A percentile compares a stretch with the other conserved stretches of the same genome.
Evolutionary conservation across 2,888 invertebrate genomes (phyloP).

Genomic region (Trisateles emortualis): DNA sequence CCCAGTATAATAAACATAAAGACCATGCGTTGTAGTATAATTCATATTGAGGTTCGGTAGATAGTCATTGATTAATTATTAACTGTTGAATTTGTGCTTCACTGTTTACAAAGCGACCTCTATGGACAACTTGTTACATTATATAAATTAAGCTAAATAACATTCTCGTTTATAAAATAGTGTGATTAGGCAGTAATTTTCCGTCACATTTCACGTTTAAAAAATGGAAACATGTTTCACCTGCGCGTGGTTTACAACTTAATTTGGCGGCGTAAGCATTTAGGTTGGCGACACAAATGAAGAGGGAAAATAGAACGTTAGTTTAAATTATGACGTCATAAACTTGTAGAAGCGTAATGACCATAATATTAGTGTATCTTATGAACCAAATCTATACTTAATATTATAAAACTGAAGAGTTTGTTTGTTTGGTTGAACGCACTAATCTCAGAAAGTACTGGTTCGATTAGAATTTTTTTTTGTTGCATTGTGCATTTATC

Average conservation of each 20-base stretch:
- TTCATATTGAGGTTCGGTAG: too few species aligned
- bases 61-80: too few species aligned
- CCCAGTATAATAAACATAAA: too few species aligned
- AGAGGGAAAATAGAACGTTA: slow-evolving; percentile 12
- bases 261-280: slow-evolving; percentile 39
- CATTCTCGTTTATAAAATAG: background rate
- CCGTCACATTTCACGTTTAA: slow-evolving; percentile 41
- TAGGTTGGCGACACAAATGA: slow-evolving; percentile 15
- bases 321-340: slow-evolving; percentile 1
- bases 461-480: too few species aligned
- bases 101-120: background rate
- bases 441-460: too few species aligned
- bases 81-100: too few species aligned
- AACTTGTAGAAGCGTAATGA: background rate
- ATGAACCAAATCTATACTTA: too few species aligned
- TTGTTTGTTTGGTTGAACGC: too few species aligned
- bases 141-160: background rate
- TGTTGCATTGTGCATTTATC: too few species aligned
- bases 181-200: slow-evolving; percentile 5
- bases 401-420: too few species aligned
- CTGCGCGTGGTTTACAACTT: slow-evolving; percentile 42
- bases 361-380: too few species aligned
- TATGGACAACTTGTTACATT: background rate
- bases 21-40: too few species aligned
- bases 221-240: slow-evolving; percentile 43